These are phyloP conservation scores for Streptopelia turtur DNA, from an alignment of 2,797 vertebrate species.

Conservation along the genomic window DNA sequence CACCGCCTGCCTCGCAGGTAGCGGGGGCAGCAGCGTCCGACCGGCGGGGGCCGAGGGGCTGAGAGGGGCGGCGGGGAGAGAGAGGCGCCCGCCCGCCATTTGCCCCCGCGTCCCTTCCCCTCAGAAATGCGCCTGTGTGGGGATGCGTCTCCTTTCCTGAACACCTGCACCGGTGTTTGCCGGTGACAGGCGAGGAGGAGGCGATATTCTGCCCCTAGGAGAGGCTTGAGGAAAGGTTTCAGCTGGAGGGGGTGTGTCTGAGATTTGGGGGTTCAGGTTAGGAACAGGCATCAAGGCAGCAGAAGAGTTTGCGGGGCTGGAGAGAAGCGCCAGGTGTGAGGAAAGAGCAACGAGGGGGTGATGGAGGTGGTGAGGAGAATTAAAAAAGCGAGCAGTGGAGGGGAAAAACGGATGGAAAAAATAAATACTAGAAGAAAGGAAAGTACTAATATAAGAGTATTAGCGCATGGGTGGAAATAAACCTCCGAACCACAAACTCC, in stretches of 20 bases:
- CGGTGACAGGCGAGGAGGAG: neutral
- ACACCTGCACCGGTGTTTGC: neutral
- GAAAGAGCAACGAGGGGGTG: neutral
- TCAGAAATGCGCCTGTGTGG: neutral
- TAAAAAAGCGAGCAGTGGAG: fast-evolving
- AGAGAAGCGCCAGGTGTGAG: fast-evolving
- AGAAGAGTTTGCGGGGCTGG: neutral
- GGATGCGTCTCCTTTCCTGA: neutral
- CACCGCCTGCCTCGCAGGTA: constrained; percentile 80
- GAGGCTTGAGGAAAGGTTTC: neutral
- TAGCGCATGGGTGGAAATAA: fast-evolving
- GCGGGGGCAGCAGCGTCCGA: neutral
- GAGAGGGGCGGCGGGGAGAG: neutral
- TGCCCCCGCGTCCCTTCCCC: neutral
- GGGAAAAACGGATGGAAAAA: neutral
- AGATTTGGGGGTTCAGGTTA: neutral
- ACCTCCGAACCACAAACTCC: neutral
- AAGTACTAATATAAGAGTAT: neutral
- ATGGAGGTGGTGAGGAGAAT: neutral
- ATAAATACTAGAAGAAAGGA: neutral
- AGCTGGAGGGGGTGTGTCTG: neutral
- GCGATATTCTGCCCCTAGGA: fast-evolving
- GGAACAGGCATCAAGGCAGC: neutral
- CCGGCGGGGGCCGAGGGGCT: neutral
- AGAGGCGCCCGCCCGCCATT: too few relatives aligned